phyloP scores from a whole-genome alignment of 2,797 vertebrate genomes.

The Lerista edwardsae region DNA sequence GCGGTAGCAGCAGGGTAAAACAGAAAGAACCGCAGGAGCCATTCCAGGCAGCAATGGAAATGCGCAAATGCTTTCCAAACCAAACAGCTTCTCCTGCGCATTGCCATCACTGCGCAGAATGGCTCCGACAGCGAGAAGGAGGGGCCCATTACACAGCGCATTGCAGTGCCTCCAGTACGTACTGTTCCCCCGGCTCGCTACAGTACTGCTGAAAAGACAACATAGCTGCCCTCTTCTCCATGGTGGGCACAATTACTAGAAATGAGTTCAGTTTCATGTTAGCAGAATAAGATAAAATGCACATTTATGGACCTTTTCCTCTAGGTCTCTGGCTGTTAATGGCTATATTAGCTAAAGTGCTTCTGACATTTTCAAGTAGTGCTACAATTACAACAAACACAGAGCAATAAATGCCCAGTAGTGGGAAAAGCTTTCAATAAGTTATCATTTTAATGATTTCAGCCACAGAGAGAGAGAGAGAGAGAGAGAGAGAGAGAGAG shows the following conservation, averaged over 20 bases:
- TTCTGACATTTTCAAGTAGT: slow-evolving; percentile 44
- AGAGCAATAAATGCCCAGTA: background rate
- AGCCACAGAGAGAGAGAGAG: background rate
- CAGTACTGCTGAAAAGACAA: slow-evolving; percentile 6
- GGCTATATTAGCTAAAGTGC: slow-evolving; percentile 38
- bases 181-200: no score
- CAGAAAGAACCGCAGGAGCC: no score
- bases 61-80: no score
- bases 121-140: no score
- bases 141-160: no score
- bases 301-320: slow-evolving; percentile 23
- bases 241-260: background rate
- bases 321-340: slow-evolving; percentile 35
- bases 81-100: no score
- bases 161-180: no score
- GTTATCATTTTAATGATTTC: slow-evolving; percentile 35
- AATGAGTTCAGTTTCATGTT: slow-evolving; percentile 26
- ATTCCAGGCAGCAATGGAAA: no score
- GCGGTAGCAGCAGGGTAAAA: no score
- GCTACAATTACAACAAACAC: slow-evolving; percentile 29
- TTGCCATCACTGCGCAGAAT: no score
- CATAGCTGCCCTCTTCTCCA: background rate
- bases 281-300: slow-evolving; percentile 38
- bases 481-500: slow-evolving; percentile 14
- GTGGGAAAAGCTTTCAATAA: slow-evolving; percentile 34